Evolutionary conservation across 2,113 vertebrate genomes (phyloP).

Genomic region (Dicentrarchus labrax): DNA sequence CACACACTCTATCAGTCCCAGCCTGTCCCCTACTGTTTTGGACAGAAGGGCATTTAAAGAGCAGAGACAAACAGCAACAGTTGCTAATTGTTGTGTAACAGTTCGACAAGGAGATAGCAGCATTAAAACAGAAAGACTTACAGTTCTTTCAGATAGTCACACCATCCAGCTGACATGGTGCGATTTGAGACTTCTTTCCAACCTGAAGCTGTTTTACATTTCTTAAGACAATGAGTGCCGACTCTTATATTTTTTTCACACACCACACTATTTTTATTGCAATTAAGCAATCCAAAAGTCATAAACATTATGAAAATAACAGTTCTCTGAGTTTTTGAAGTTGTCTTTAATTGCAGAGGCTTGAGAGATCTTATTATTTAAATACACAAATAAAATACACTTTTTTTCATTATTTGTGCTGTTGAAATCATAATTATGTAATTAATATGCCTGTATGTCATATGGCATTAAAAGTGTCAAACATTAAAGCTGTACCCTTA

Average conservation of each 20-base stretch:
- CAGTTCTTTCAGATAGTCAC: constrained; percentile 13
- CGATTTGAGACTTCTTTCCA: too few relatives aligned
- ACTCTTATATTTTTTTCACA: background rate
- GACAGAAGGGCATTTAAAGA: constrained; percentile 74
- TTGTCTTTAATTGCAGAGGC: too few relatives aligned
- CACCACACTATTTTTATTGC: too few relatives aligned
- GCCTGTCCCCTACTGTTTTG: constrained; percentile 61
- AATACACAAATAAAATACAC: too few relatives aligned
- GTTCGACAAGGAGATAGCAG: constrained; percentile 22
- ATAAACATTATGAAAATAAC: background rate
- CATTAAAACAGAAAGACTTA: constrained; percentile 22
- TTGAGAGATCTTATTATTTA: too few relatives aligned
- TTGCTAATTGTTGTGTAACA: constrained; percentile 64
- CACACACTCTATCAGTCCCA: constrained; percentile 26
- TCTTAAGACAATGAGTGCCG: background rate
- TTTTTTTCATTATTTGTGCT: too few relatives aligned
- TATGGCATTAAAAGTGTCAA: too few relatives aligned
- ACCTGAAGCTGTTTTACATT: background rate
- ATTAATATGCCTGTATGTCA: too few relatives aligned
- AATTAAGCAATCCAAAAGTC: background rate
- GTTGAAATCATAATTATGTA: too few relatives aligned
- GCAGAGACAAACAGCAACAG: constrained; percentile 68
- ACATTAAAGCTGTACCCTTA: too few relatives aligned
- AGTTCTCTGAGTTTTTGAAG: background rate
- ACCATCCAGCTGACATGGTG: constrained; percentile 29